Percentiles rank a stretch among this genome's conserved stretches.
Evolutionary conservation across 2,888 invertebrate genomes (phyloP).

Genomic region (Pachymerium ferrugineum): DNA sequence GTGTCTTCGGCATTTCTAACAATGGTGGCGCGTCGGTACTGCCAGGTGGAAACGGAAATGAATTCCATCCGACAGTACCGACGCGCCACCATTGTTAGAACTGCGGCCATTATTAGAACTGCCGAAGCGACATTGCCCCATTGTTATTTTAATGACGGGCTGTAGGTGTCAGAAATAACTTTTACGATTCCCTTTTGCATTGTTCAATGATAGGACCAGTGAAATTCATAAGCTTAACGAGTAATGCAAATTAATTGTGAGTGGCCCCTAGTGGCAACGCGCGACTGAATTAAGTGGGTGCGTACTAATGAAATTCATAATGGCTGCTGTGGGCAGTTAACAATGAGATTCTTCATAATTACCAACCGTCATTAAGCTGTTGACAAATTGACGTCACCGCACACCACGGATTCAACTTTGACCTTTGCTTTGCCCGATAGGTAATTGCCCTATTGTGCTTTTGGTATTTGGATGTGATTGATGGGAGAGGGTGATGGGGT

Average conservation of each 20-base stretch:
- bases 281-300: neutral
- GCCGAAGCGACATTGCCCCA: too few species aligned
- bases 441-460: neutral
- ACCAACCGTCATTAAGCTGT: neutral
- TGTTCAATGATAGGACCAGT: neutral
- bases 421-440: neutral
- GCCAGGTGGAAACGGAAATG: too few species aligned
- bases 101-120: too few species aligned
- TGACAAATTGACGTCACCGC: neutral
- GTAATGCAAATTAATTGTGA: slow-evolving; percentile 18
- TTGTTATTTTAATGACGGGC: neutral
- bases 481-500: neutral
- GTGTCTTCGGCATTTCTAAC: too few species aligned
- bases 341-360: neutral
- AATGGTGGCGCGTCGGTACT: too few species aligned
- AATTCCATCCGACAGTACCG: too few species aligned
- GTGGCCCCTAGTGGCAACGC: slow-evolving; percentile 9
- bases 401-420: neutral
- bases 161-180: neutral
- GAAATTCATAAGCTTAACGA: neutral
- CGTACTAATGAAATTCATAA: slow-evolving; percentile 9
- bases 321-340: slow-evolving; percentile 15
- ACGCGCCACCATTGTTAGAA: too few species aligned
- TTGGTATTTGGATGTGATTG: neutral
- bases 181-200: neutral